These are phyloP conservation scores for Cataglyphis altisquamis DNA, from an alignment of 2,888 invertebrate species.

Conservation along the genomic window DNA sequence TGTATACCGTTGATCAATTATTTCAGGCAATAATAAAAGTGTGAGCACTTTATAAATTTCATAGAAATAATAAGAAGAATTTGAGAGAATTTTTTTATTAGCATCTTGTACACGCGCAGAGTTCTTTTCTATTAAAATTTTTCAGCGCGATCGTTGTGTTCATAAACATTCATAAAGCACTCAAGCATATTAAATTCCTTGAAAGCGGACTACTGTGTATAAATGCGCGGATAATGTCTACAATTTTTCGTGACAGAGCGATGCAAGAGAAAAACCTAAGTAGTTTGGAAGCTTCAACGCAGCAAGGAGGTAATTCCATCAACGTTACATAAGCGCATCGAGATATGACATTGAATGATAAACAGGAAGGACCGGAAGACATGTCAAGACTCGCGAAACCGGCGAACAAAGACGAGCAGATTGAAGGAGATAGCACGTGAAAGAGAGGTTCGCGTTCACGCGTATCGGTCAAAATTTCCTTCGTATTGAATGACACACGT, in stretches of 20 bases:
- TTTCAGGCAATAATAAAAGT: background rate
- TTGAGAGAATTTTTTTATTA: constrained; percentile 8
- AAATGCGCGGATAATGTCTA: constrained; percentile 33
- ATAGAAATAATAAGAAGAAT: background rate
- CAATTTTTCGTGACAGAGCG: constrained; percentile 23
- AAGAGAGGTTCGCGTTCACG: background rate
- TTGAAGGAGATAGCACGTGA: constrained; percentile 10
- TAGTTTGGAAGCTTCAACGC: constrained; percentile 34
- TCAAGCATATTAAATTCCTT: constrained; percentile 34
- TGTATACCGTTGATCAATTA: background rate
- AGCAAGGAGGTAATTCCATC: constrained; percentile 21
- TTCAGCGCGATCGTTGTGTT: background rate
- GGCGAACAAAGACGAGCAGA: background rate
- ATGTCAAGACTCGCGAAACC: constrained; percentile 25
- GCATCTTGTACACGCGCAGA: no score
- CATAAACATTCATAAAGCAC: constrained; percentile 37
- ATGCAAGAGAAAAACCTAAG: constrained; percentile 27
- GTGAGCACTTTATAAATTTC: constrained; percentile 2
- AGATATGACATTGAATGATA: constrained; percentile 40
- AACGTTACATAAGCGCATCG: constrained; percentile 32
- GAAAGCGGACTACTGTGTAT: background rate
- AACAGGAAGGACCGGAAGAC: constrained; percentile 22
- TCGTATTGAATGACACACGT: background rate
- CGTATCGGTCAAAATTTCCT: background rate
- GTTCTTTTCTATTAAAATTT: constrained; percentile 20